Conservation (phyloP, 2,888 invertebrate species). For the Lepeophtheirus nordmannii region DNA sequence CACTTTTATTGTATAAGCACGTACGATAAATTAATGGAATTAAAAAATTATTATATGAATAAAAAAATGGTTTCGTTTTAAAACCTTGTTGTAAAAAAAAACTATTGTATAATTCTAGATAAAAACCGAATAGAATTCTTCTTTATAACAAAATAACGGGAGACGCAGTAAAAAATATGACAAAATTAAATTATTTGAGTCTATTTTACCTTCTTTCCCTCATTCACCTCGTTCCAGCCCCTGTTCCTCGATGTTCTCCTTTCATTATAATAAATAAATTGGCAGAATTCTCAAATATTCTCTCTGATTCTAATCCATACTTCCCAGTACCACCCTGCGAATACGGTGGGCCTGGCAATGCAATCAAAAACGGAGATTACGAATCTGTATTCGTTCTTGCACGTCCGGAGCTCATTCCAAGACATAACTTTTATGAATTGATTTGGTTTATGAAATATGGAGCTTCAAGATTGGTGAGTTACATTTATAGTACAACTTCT, state of each 20-base stretch:
- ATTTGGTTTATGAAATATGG: constrained; percentile 22
- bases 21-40: too few relatives aligned
- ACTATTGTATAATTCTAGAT: too few relatives aligned
- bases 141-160: too few relatives aligned
- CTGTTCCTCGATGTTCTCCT: constrained; percentile 24
- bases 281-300: constrained; percentile 20
- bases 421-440: constrained; percentile 24
- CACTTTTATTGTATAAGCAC: too few relatives aligned
- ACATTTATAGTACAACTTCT: not conserved
- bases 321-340: constrained; percentile 24
- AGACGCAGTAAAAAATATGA: too few relatives aligned
- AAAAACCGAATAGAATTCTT: too few relatives aligned
- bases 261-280: constrained; percentile 25
- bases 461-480: constrained; percentile 17
- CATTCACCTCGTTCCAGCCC: constrained; percentile 17
- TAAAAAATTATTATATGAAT: too few relatives aligned
- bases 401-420: constrained; percentile 1
- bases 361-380: not conserved
- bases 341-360: constrained; percentile 17
- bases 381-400: constrained; percentile 14
- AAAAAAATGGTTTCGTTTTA: too few relatives aligned
- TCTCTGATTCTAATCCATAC: constrained; percentile 24
- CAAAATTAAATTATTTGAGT: too few relatives aligned
- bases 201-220: not conserved
- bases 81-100: too few relatives aligned